These are phyloP conservation scores for Pandion haliaetus DNA, from an alignment of 2,113 vertebrate genomes.

Conservation along the genomic window DNA sequence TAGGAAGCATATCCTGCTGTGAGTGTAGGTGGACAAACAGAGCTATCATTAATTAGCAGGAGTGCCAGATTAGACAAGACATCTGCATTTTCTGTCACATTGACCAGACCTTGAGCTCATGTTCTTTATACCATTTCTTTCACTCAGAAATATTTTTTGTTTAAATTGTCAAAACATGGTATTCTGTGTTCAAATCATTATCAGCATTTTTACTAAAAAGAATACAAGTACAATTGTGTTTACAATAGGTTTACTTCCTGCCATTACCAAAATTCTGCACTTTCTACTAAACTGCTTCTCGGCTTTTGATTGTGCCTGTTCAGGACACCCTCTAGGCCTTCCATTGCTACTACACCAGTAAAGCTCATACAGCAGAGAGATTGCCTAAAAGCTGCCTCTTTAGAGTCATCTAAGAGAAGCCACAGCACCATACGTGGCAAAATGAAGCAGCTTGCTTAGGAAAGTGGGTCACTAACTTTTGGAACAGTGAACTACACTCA, in stretches of 20 bases:
- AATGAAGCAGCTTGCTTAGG: background rate
- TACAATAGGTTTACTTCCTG: background rate
- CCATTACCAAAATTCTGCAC: background rate
- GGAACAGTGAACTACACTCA: background rate
- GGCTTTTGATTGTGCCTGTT: background rate
- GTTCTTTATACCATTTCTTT: background rate
- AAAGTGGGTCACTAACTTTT: background rate
- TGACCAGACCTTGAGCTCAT: background rate
- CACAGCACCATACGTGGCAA: background rate
- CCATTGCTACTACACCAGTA: background rate
- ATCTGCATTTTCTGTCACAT: background rate
- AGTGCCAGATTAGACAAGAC: background rate
- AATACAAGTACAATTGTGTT: background rate
- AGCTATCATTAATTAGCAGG: background rate
- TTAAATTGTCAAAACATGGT: background rate
- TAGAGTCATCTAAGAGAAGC: background rate
- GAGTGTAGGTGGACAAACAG: background rate
- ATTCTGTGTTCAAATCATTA: background rate
- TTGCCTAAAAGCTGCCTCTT: background rate
- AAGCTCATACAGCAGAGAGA: background rate
- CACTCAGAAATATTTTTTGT: background rate
- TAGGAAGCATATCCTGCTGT: rapidly evolving
- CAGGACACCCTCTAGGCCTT: background rate
- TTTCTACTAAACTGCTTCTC: background rate
- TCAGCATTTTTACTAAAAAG: background rate